A percentile compares a stretch with the other conserved stretches of the same genome.
Conservation (phyloP, 2,113 vertebrate genomes). For the Odocoileus virginianus region DNA sequence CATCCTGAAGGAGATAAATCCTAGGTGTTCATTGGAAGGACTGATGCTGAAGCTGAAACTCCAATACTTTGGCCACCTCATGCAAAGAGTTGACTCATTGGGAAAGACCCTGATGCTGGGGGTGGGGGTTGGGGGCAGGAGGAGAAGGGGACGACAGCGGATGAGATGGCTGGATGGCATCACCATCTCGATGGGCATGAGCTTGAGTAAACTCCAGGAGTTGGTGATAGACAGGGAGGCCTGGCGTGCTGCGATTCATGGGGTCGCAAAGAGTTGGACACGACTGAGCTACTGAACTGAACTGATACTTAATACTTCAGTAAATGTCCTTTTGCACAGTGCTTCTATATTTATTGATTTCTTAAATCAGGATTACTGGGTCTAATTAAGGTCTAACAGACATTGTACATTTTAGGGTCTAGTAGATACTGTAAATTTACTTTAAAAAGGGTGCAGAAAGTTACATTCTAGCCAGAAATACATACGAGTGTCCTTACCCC, state of each 20-base stretch:
- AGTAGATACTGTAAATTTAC: neutral
- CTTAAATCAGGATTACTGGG: neutral
- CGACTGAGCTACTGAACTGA: neutral
- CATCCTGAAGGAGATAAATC: neutral
- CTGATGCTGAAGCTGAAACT: neutral
- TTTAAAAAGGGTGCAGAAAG: neutral
- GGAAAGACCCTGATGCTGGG: neutral
- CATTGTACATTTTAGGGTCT: neutral
- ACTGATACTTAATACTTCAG: neutral
- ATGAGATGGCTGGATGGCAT: neutral
- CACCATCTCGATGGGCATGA: neutral
- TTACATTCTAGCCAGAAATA: neutral
- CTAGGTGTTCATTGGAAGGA: neutral
- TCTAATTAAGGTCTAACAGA: neutral
- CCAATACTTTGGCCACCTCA: neutral
- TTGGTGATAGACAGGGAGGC: neutral
- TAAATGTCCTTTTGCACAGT: neutral
- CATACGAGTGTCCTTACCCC: neutral
- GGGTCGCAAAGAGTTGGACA: neutral
- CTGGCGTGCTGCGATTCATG: neutral
- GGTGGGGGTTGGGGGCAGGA: neutral
- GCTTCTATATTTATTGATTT: neutral
- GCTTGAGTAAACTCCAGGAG: neutral
- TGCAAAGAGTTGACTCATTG: neutral
- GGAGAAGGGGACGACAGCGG: neutral